Percentiles rank a stretch among this genome's conserved stretches.
Conservation (phyloP, 2,888 invertebrate genomes). For the Melanargia galathea region DNA sequence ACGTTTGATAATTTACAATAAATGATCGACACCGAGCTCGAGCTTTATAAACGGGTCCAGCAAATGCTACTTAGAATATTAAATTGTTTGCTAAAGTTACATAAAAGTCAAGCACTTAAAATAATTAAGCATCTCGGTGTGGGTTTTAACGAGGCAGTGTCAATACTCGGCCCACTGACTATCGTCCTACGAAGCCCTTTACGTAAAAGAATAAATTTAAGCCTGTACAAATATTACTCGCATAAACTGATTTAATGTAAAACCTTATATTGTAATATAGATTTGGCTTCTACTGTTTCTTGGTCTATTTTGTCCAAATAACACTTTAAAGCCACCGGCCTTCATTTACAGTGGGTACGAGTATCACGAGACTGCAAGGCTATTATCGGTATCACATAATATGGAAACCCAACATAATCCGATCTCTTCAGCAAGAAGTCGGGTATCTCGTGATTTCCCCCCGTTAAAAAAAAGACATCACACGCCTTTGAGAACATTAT, state of each 20-base stretch:
- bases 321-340: no score
- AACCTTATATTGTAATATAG: neutral
- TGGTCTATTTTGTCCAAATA: no score
- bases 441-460: no score
- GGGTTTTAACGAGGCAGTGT: constrained; percentile 21
- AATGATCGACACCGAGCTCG: neutral
- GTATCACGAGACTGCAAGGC: no score
- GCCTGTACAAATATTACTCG: constrained; percentile 13
- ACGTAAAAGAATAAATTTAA: constrained; percentile 13
- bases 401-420: no score
- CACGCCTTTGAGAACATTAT: no score
- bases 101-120: constrained; percentile 27
- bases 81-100: constrained; percentile 22
- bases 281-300: no score
- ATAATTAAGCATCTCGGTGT: constrained; percentile 23
- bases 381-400: no score
- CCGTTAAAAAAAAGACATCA: no score
- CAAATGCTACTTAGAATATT: constrained; percentile 15
- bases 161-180: constrained; percentile 23
- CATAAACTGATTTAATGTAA: neutral
- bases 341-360: no score
- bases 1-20: neutral
- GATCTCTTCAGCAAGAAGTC: no score
- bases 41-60: constrained; percentile 13
- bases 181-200: constrained; percentile 25